phyloP scores from a whole-genome alignment of 2,797 vertebrate species.

The Schizothorax lantsangensis region DNA sequence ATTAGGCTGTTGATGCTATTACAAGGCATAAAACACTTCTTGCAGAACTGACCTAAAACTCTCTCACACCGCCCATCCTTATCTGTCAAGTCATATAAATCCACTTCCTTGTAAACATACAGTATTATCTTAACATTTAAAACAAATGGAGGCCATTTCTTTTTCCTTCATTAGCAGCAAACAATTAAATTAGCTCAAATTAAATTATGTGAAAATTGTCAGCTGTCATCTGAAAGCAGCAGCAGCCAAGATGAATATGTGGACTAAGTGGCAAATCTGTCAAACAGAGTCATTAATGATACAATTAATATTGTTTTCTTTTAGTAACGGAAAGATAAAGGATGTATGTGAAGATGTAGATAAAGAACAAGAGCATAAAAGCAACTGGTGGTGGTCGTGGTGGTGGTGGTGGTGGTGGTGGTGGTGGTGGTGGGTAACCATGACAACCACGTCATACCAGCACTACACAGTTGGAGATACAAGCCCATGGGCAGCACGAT shows the following conservation, averaged over 20 bases:
- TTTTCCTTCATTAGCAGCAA: constrained; percentile 28
- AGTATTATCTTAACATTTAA: not conserved
- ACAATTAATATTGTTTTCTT: not conserved
- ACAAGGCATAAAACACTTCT: not conserved
- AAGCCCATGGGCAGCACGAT: not conserved
- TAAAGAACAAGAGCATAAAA: constrained; percentile 15
- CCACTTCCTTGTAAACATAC: constrained; percentile 7
- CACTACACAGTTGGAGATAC: constrained; percentile 18
- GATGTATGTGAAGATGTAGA: constrained; percentile 1
- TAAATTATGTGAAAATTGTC: constrained; percentile 48
- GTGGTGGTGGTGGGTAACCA: too few relatives aligned
- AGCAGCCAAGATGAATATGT: not conserved
- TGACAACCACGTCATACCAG: constrained; percentile 44
- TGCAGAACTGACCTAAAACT: not conserved
- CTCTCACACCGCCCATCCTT: not conserved
- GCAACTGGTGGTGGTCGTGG: not conserved
- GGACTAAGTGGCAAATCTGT: not conserved
- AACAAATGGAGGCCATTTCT: constrained; percentile 7
- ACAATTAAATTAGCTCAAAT: constrained; percentile 47
- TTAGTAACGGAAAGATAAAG: constrained; percentile 10
- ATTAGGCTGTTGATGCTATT: not conserved
- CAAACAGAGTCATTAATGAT: not conserved
- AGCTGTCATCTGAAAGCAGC: constrained; percentile 47
- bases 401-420: not conserved
- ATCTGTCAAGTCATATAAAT: not conserved